phyloP scores from a whole-genome alignment of 2,888 invertebrate species.

The Thymelicus sylvestris region DNA sequence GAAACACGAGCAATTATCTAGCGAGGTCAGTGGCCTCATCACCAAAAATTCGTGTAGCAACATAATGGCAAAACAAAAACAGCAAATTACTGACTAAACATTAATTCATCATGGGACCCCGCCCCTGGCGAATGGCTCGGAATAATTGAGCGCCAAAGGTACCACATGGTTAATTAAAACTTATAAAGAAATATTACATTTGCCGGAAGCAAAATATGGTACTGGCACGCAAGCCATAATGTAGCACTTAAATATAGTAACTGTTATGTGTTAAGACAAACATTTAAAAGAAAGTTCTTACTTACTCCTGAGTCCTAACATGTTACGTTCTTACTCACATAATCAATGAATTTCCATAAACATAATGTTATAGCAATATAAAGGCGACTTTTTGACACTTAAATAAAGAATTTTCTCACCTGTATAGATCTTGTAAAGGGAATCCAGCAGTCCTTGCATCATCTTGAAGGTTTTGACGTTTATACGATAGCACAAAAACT shows the following conservation, averaged over 20 bases:
- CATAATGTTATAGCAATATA: too few species aligned
- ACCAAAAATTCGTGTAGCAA: conserved; percentile 55
- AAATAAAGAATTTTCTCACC: conserved; percentile 56
- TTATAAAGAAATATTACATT: conserved; percentile 34
- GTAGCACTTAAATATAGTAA: background rate
- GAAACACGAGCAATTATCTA: conserved; percentile 11
- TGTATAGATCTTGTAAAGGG: conserved; percentile 78
- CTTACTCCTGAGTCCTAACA: background rate
- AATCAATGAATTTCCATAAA: too few species aligned
- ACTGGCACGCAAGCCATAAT: conserved; percentile 17
- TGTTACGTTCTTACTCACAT: too few species aligned
- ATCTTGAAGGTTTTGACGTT: conserved; percentile 63
- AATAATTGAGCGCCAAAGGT: conserved; percentile 52
- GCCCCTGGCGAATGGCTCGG: conserved; percentile 59
- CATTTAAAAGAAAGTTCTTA: background rate
- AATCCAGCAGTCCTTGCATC: conserved; percentile 81
- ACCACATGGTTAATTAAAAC: conserved; percentile 37
- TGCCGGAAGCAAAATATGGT: conserved; percentile 23
- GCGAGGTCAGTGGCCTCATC: conserved; percentile 56
- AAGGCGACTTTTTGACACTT: too few species aligned
- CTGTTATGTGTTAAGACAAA: conserved; percentile 5
- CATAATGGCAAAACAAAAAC: conserved; percentile 58
- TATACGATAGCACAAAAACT: conserved; percentile 53
- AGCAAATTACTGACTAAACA: conserved; percentile 68
- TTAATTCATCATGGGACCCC: conserved; percentile 65